These are phyloP conservation scores for Drosophila pegasa DNA, from an alignment of 2,888 invertebrate genomes.

Conservation along the genomic window DNA sequence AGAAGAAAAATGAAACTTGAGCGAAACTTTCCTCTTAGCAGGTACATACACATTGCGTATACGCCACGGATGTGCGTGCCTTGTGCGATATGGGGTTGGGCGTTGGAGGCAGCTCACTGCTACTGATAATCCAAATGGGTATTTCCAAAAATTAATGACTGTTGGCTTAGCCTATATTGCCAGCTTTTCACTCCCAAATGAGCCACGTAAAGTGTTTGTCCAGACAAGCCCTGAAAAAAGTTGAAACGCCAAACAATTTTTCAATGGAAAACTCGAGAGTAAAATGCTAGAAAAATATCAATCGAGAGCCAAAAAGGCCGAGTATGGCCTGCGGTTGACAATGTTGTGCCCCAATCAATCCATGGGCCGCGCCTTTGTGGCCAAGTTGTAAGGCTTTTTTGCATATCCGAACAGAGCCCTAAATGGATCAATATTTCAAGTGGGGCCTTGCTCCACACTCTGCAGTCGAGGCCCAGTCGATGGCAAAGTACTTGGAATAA, in stretches of 20 bases:
- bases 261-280: constrained; percentile 37
- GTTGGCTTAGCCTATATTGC: constrained; percentile 30
- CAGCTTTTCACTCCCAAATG: constrained; percentile 47
- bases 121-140: constrained; percentile 34
- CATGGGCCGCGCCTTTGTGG: constrained; percentile 21
- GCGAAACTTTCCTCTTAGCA: constrained; percentile 32
- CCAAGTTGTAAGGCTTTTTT: constrained; percentile 40
- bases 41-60: constrained; percentile 20
- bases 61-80: constrained; percentile 5
- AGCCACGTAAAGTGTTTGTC: constrained; percentile 57
- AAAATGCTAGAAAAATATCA: constrained; percentile 24
- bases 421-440: constrained; percentile 74
- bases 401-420: constrained; percentile 28
- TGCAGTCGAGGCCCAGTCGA: constrained; percentile 26
- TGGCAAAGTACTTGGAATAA: constrained; percentile 63
- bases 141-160: constrained; percentile 44
- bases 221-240: constrained; percentile 41
- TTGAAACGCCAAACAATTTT: constrained; percentile 46
- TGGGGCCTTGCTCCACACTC: constrained; percentile 14
- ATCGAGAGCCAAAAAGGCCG: constrained; percentile 22
- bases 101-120: constrained; percentile 2
- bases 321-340: constrained; percentile 51
- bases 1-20: constrained; percentile 7
- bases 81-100: neutral
- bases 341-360: constrained; percentile 33